Percentiles rank a stretch among this genome's conserved stretches.
These are phyloP conservation scores for Slavum lentiscoides DNA, from an alignment of 2,888 invertebrate genomes.

Conservation along the genomic window DNA sequence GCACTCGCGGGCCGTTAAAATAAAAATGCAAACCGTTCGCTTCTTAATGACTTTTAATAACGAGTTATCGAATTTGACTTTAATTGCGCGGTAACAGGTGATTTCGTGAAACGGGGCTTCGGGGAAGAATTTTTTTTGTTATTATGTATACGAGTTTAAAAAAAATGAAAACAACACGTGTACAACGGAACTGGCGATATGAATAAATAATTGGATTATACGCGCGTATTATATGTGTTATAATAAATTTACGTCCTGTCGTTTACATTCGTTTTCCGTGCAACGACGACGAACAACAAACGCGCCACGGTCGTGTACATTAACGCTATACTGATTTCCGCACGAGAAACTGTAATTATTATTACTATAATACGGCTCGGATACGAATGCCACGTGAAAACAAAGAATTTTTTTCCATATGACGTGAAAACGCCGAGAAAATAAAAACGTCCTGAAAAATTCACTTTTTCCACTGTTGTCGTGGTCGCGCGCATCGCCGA, in stretches of 20 bases:
- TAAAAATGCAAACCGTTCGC: constrained; percentile 36
- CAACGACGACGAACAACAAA: too few relatives aligned
- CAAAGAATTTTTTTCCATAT: too few relatives aligned
- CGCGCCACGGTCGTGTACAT: too few relatives aligned
- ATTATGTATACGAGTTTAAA: background rate
- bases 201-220: constrained; percentile 1
- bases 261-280: constrained; percentile 2
- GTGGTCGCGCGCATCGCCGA: too few relatives aligned
- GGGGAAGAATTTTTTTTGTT: background rate
- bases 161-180: constrained; percentile 13
- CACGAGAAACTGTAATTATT: too few relatives aligned
- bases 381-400: too few relatives aligned
- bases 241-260: constrained; percentile 8
- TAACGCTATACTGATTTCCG: too few relatives aligned
- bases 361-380: too few relatives aligned
- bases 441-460: too few relatives aligned
- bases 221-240: background rate
- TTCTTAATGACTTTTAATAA: constrained; percentile 53
- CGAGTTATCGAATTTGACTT: constrained; percentile 51
- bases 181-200: constrained; percentile 11
- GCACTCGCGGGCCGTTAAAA: constrained; percentile 25
- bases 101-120: constrained; percentile 13
- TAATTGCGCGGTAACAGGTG: constrained; percentile 50
- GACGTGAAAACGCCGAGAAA: too few relatives aligned
- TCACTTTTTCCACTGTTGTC: too few relatives aligned